Base-by-base conservation (phyloP, 2,113 vertebrate species). In the Hypomesus transpacificus region DNA sequence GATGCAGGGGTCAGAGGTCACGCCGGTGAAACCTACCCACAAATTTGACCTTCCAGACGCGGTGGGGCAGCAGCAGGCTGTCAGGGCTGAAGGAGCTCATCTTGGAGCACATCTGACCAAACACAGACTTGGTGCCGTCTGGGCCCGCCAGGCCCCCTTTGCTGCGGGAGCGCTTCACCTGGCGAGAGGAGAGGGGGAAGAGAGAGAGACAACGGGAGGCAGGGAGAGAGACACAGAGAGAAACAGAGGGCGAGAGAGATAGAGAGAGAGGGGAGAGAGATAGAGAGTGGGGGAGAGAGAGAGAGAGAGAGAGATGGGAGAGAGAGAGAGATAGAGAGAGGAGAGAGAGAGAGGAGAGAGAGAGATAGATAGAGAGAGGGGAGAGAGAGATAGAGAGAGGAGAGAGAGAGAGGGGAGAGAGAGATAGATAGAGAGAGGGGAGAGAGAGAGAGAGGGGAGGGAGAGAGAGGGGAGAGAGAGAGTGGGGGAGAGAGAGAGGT, bases 21-120 rank as follows among this genome's bases (percentile, higher is more conserved):
- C 31, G 24, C 17, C 16, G 31, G 7, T 8, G 28, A 34, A 61
- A 87, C 89, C 17, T 88, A 98, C 97, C 97, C 70, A 99, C 97
- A 89, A 99, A 99, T 84, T 99, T 99, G 89, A 99, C 97, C 89
- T 99, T 99, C 97, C 97, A 99, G 75, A 99, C 97, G 0, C 97
- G 93, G 77, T 99, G 97, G 20, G 97, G 97, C 21, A 99, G 94
- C 63, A 99, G 92, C 68, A 99, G 94, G 80, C 95, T 98, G 84
- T 99, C 97, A 0, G 97, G 94, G 77, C 96, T 98, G 75, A 99
- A 98, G 0, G 97, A 98, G 76, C 93, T 95, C 97, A 99, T 99
- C 87, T 96, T 99, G 52, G 97, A 93, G 77, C 97, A 99, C 97
- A 99, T 98, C 87, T 99, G 97, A 63, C 97, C 97, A 78, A 99